phyloP scores from a whole-genome alignment of 2,797 vertebrate species.

The Ficedula albicollis region DNA sequence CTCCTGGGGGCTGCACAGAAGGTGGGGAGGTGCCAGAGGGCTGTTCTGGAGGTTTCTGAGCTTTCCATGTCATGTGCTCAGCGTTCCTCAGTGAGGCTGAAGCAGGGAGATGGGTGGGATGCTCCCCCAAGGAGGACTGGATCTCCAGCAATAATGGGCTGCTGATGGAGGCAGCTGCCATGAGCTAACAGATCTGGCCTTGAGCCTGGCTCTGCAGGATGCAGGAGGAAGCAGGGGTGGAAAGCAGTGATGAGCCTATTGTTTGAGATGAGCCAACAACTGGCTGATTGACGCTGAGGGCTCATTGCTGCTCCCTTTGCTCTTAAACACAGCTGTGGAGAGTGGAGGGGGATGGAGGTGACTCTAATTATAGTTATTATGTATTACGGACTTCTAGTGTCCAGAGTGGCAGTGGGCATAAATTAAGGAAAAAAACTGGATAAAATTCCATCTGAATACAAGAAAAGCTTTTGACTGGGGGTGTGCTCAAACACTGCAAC shows the following conservation, averaged over 20 bases:
- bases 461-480: neutral
- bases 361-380: neutral
- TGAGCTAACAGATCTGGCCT: neutral
- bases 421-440: neutral
- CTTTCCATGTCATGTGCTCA: neutral
- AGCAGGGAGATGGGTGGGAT: neutral
- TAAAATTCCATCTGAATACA: neutral
- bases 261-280: neutral
- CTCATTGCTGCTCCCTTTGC: neutral
- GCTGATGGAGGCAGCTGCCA: conserved; percentile 6
- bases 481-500: neutral
- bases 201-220: conserved; percentile 12
- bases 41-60: neutral
- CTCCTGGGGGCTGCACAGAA: neutral
- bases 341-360: neutral
- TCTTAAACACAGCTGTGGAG: neutral
- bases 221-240: neutral
- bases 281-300: neutral
- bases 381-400: neutral
- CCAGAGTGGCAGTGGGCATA: neutral
- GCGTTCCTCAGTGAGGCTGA: neutral
- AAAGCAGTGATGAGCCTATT: conserved; percentile 15
- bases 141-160: neutral
- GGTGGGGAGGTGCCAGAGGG: neutral
- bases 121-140: neutral